Evolutionary conservation across 2,113 vertebrate genomes (phyloP).

Genomic region (Vombatus ursinus): DNA sequence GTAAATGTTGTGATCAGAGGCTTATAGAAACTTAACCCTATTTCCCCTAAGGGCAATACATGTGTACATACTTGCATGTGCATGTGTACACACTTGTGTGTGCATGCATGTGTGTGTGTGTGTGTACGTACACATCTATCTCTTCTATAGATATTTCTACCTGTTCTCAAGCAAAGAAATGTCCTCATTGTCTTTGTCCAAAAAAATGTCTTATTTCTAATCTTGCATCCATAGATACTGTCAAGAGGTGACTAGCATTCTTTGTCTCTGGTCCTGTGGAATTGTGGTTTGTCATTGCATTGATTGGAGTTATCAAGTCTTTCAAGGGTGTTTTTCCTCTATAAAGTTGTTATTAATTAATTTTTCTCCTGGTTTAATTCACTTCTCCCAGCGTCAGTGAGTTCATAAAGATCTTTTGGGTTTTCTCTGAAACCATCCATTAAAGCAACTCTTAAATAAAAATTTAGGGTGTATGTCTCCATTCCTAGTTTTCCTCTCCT

Average conservation of each 20-base stretch:
- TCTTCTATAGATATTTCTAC: not conserved
- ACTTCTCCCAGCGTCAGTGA: not conserved
- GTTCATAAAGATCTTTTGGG: not conserved
- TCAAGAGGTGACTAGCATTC: too few relatives aligned
- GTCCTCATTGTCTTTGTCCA: not conserved
- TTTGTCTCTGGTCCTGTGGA: not conserved
- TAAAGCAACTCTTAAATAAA: not conserved
- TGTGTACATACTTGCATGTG: too few relatives aligned
- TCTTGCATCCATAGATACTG: not conserved
- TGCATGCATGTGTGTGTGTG: too few relatives aligned
- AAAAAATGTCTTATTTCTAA: not conserved
- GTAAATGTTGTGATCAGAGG: not conserved
- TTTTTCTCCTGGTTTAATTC: not conserved
- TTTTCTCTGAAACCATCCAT: not conserved
- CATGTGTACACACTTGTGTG: too few relatives aligned
- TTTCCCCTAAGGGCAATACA: too few relatives aligned
- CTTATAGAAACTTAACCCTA: too few relatives aligned
- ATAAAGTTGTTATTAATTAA: not conserved
- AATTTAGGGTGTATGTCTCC: not conserved
- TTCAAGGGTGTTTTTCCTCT: not conserved
- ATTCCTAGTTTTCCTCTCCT: not conserved
- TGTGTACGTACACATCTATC: not conserved
- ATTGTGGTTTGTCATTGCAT: not conserved
- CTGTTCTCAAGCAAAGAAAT: too few relatives aligned
- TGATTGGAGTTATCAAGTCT: not conserved